Evolutionary conservation across 2,797 vertebrate genomes (phyloP).

Genomic region (Tadarida brasiliensis): DNA sequence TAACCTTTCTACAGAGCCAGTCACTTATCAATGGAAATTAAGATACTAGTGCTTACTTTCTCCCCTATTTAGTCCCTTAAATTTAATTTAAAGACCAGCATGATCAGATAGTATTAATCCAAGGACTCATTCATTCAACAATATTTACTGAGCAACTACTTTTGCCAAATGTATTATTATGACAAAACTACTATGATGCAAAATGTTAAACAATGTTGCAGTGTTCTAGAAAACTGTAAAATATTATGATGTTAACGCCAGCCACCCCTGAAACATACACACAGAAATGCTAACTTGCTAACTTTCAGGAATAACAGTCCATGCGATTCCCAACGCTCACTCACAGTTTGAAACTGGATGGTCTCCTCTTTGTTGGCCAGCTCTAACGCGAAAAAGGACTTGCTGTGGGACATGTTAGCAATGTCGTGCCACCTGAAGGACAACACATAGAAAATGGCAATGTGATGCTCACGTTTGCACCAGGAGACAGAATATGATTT

Average conservation of each 20-base stretch:
- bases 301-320: neutral
- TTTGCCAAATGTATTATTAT: neutral
- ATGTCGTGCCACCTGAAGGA: constrained; percentile 97
- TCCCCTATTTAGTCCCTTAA: neutral
- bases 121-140: neutral
- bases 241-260: neutral
- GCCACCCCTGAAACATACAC: neutral
- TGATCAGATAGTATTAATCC: neutral
- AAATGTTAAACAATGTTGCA: neutral
- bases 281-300: neutral
- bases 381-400: constrained; percentile 97
- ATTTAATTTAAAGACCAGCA: neutral
- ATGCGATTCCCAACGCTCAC: constrained; percentile 79
- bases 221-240: neutral
- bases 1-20: neutral
- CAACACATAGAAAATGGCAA: constrained; percentile 2
- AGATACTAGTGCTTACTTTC: neutral
- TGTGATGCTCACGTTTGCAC: neutral
- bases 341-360: constrained; percentile 99
- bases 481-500: rapidly evolving
- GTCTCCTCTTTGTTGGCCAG: constrained; percentile 97
- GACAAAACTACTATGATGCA: neutral
- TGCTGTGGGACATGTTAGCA: constrained; percentile 99
- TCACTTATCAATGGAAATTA: neutral
- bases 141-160: neutral